phyloP scores from a whole-genome alignment of 1,140 invertebrate genomes.

The Drosophila lacteicornis region DNA sequence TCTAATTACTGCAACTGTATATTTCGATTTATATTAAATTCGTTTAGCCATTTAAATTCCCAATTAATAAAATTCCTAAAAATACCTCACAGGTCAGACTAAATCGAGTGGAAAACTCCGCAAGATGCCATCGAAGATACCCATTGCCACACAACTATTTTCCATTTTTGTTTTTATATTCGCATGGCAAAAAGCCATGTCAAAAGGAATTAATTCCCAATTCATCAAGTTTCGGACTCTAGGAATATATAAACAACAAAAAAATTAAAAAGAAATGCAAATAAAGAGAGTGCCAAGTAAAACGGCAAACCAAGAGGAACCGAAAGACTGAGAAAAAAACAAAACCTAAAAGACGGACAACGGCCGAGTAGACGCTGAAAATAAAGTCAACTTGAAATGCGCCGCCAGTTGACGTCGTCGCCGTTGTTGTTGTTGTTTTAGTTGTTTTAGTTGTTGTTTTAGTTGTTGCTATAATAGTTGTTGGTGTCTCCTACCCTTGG shows the following conservation, averaged over 20 bases:
- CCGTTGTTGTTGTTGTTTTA: constrained; percentile 15
- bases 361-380: constrained; percentile 57
- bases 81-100: not conserved
- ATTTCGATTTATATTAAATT: no score
- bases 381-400: constrained; percentile 83
- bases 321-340: constrained; percentile 10
- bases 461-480: constrained; percentile 18
- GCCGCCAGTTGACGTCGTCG: constrained; percentile 62
- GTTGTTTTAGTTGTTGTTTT: constrained; percentile 24
- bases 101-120: constrained; percentile 14
- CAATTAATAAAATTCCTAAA: not conserved
- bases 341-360: constrained; percentile 32
- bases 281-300: constrained; percentile 49
- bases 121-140: constrained; percentile 2
- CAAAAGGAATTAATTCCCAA: constrained; percentile 78
- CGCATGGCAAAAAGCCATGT: constrained; percentile 37
- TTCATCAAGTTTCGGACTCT: constrained; percentile 77
- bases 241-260: constrained; percentile 11
- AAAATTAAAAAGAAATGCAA: constrained; percentile 36
- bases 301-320: constrained; percentile 50
- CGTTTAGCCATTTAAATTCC: no score
- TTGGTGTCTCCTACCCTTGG: constrained; percentile 73
- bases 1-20: no score
- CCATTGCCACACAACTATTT: constrained; percentile 3
- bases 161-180: not conserved